phyloP scores from a whole-genome alignment of 2,113 vertebrate species.

The Saimiri boliviensis region DNA sequence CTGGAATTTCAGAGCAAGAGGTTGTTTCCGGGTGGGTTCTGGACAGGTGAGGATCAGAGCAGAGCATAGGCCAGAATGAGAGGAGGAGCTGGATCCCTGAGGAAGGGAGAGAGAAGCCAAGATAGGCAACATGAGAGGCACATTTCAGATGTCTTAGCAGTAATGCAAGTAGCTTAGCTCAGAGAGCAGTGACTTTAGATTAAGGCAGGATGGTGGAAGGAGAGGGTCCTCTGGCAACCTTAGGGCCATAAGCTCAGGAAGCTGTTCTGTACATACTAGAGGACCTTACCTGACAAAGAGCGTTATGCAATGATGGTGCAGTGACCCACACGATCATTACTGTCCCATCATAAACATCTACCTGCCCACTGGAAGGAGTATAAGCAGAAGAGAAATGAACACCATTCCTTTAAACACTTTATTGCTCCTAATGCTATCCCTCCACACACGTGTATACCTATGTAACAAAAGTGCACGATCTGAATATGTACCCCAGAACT shows the following conservation, averaged over 20 bases:
- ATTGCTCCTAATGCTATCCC: too few species aligned
- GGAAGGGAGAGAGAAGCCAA: neutral
- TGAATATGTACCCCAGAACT: too few species aligned
- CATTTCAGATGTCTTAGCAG: neutral
- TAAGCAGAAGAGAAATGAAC: neutral
- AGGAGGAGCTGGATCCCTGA: rapidly evolving
- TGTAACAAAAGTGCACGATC: too few species aligned
- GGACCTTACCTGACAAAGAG: neutral
- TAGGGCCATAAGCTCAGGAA: neutral
- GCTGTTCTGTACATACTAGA: neutral
- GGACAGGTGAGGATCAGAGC: neutral
- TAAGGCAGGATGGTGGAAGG: rapidly evolving
- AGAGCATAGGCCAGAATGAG: neutral
- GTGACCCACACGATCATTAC: neutral
- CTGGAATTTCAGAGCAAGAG: neutral
- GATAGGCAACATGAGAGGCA: neutral
- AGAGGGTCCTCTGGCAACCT: rapidly evolving
- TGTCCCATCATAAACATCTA: neutral
- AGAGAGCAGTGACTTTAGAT: too few species aligned
- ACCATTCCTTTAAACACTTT: neutral
- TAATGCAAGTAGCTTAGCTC: rapidly evolving
- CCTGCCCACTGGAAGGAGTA: neutral
- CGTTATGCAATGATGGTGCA: too few species aligned
- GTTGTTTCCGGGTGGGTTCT: neutral
- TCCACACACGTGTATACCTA: too few species aligned